These are phyloP conservation scores for Heliconius hermathena DNA, from an alignment of 1,140 invertebrate species.

Conservation along the genomic window DNA sequence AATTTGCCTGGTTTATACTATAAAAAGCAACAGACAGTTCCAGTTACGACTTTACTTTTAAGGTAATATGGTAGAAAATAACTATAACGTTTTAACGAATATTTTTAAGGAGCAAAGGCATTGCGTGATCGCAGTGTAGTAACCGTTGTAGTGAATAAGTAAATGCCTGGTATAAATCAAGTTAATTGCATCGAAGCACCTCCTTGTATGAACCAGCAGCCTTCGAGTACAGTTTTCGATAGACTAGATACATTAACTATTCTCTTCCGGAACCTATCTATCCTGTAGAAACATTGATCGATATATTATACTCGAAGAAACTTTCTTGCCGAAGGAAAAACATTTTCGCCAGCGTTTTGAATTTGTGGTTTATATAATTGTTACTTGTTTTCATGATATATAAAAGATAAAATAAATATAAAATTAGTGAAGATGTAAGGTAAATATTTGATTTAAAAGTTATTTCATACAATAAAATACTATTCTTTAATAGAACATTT, in stretches of 20 bases:
- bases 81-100: constrained; percentile 31
- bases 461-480: too few relatives aligned
- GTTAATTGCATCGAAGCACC: constrained; percentile 77
- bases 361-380: not conserved
- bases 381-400: not conserved
- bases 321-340: not conserved
- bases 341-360: not conserved
- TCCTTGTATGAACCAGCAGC: constrained; percentile 73
- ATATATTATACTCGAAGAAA: constrained; percentile 6
- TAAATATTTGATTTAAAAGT: too few relatives aligned
- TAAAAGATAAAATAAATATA: too few relatives aligned
- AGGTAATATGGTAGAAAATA: constrained; percentile 44
- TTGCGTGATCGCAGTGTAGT: constrained; percentile 74
- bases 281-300: constrained; percentile 36
- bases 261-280: constrained; percentile 52
- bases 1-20: constrained; percentile 38
- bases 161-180: constrained; percentile 79
- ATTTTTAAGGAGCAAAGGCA: constrained; percentile 51
- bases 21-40: not conserved
- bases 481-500: not conserved
- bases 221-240: constrained; percentile 64
- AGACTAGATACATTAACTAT: constrained; percentile 50
- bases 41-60: constrained; percentile 29
- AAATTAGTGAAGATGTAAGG: too few relatives aligned
- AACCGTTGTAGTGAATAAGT: constrained; percentile 77